Conservation (phyloP, 2,797 vertebrate species). For the Argyrosomus regius region DNA sequence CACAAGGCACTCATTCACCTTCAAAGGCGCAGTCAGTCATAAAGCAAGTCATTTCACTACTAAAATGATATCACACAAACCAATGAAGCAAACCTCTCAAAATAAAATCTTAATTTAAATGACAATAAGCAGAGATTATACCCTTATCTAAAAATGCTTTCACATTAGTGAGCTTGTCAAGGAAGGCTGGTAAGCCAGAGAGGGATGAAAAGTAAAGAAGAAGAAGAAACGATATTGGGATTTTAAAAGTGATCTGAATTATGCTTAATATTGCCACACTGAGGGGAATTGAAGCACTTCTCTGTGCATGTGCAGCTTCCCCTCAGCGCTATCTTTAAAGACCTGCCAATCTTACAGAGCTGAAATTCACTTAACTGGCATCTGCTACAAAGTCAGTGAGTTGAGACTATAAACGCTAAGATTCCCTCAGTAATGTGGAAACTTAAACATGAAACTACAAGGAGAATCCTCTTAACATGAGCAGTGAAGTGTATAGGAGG, state of each 20-base stretch:
- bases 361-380: slow-evolving; percentile 59
- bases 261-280: slow-evolving; percentile 33
- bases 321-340: slow-evolving; percentile 45
- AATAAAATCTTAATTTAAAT: slow-evolving; percentile 29
- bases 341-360: slow-evolving; percentile 44
- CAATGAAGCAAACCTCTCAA: background rate
- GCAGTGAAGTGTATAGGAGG: slow-evolving; percentile 46
- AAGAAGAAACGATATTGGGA: slow-evolving; percentile 10
- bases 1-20: slow-evolving; percentile 39
- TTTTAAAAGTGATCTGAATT: slow-evolving; percentile 52
- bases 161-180: slow-evolving; percentile 26
- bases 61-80: slow-evolving; percentile 26
- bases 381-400: slow-evolving; percentile 53
- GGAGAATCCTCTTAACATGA: slow-evolving; percentile 54
- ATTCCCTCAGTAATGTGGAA: slow-evolving; percentile 33
- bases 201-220: slow-evolving; percentile 27
- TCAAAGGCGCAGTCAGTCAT: slow-evolving; percentile 38
- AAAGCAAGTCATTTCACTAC: slow-evolving; percentile 15
- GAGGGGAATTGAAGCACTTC: slow-evolving; percentile 8
- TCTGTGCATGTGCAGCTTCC: slow-evolving; percentile 34
- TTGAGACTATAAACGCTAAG: slow-evolving; percentile 41
- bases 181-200: slow-evolving; percentile 14
- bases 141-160: slow-evolving; percentile 26
- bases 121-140: slow-evolving; percentile 26
- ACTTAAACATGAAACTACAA: slow-evolving; percentile 59